These are phyloP conservation scores for Neodon shergylaensis DNA, from an alignment of 2,113 vertebrate species.

Conservation along the genomic window DNA sequence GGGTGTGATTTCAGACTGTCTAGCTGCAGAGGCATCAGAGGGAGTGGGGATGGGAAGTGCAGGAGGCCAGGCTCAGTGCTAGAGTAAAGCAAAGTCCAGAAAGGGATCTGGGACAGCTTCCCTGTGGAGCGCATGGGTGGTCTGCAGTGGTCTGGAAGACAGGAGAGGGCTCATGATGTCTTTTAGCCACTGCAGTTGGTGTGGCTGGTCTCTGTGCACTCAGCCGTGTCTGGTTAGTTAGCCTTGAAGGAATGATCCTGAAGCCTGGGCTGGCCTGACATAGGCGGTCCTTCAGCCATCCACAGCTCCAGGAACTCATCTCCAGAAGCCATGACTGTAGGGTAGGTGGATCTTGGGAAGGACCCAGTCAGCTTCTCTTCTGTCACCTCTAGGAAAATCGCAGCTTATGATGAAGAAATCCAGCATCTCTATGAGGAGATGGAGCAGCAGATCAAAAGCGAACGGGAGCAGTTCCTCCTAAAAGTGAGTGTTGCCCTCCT, in stretches of 20 bases:
- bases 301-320: neutral
- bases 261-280: neutral
- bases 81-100: neutral
- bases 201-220: neutral
- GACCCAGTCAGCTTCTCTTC: neutral
- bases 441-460: constrained; percentile 95
- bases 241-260: neutral
- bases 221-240: neutral
- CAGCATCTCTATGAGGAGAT: constrained; percentile 95
- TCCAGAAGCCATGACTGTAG: neutral
- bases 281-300: neutral
- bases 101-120: neutral
- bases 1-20: neutral
- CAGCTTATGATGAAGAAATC: constrained; percentile 93
- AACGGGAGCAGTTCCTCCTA: constrained; percentile 92
- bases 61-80: neutral
- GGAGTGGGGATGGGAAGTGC: too few relatives aligned
- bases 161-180: neutral
- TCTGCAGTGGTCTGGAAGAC: neutral
- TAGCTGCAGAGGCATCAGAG: neutral
- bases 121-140: neutral
- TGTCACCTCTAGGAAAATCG: constrained; percentile 88
- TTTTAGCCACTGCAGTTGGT: too few relatives aligned
- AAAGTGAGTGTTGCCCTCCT: constrained; percentile 85
- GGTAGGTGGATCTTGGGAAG: neutral